A percentile compares a stretch with the other conserved stretches of the same genome.
Evolutionary conservation across 2,113 vertebrate genomes (phyloP).

Genomic region (Phrynosoma blainvillii): DNA sequence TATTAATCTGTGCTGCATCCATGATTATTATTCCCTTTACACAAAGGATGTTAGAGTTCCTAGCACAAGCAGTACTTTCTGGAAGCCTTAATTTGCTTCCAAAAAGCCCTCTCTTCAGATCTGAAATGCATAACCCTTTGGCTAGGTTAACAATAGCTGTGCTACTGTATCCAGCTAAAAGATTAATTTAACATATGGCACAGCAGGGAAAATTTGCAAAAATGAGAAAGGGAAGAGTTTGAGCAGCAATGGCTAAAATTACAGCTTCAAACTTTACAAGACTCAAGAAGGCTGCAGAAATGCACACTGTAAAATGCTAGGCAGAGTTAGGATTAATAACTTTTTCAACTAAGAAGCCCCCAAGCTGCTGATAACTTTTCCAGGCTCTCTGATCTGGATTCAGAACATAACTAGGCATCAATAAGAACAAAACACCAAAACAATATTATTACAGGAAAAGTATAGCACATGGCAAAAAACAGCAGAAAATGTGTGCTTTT

Average conservation of each 20-base stretch:
- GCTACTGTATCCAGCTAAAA: background rate
- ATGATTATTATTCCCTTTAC: background rate
- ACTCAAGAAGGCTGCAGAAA: background rate
- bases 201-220: background rate
- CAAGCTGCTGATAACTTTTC: background rate
- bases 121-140: background rate
- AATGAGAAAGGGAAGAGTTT: background rate
- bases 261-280: background rate
- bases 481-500: background rate
- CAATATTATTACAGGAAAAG: background rate
- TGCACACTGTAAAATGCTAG: background rate
- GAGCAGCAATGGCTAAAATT: constrained; percentile 7
- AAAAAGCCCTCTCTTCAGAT: background rate
- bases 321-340: too few species aligned
- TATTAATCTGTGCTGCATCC: background rate
- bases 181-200: background rate
- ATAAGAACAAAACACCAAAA: background rate
- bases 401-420: background rate
- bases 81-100: constrained; percentile 4
- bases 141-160: background rate
- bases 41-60: background rate
- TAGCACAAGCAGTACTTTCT: constrained; percentile 14
- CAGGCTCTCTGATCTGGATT: background rate
- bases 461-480: background rate
- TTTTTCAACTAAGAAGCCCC: too few species aligned